Base-by-base conservation (phyloP, 2,888 invertebrate genomes). In the Caradrina kadenii region DNA sequence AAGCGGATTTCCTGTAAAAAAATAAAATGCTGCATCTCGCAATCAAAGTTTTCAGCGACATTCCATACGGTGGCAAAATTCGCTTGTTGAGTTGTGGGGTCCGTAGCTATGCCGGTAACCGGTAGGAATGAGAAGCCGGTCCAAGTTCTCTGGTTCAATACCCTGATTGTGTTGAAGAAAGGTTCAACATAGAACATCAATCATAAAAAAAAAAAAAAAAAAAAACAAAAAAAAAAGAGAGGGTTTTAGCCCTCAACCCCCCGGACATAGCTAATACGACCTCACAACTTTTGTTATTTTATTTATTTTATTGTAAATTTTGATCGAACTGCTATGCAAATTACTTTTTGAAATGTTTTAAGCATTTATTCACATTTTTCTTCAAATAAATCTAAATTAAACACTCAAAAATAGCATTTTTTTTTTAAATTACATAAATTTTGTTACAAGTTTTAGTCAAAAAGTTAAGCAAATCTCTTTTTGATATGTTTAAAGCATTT, bases 51-150 rank as follows among this genome's bases (percentile, higher is more conserved):
- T 26, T 26, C 48, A 48, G 4, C 0, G 8, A 7, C 15, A 48
- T 26, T 59, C 19, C 13, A 1, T 10, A 59, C 5, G 59, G 48
- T 15, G 4, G 8, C 59, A 59, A 48, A 59, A 48, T 59, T 48
- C 48, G 13, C 15, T 4, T 13, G 2, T 5, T n/a, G 1, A n/a
- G 8, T 4, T 3, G 26, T 26, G 59, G 59, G 48, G 59, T 59
- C 59, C 26, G 59, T 59, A 19, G 59, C 59, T 59, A 48, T 19
- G 4, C 26, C 48, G 59, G 0, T n/a, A 59, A n/a, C 59, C 59
- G 48, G 48, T 59, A 21, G n/a, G 8, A 7, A 26, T 15, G 59
- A 59, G 59, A 45, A 48, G 48, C 48, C 48, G 48, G 39, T 26
- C 22, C 15, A 26, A 59, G 4, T 48, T 45, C 48, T 45, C 48